phyloP scores from a whole-genome alignment of 1,140 invertebrate species.

The Anoplolepis gracilipes region DNA sequence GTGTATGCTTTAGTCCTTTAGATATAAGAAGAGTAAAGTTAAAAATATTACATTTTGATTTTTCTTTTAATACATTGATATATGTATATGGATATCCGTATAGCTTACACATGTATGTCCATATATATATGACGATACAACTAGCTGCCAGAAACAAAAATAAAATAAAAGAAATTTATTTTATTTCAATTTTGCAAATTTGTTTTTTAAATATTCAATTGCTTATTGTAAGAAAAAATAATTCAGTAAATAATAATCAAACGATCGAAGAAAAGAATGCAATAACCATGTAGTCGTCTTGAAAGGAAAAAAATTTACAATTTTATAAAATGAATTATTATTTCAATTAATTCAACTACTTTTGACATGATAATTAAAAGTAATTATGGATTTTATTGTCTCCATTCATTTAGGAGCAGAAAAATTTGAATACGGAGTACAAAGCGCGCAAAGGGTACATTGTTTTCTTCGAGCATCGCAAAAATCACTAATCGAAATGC shows the following conservation, averaged over 20 bases:
- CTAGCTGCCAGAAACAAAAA: too few species aligned
- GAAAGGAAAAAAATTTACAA: background rate
- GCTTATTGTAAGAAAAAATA: background rate
- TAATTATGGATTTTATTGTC: background rate
- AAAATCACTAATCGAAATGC: slow-evolving; percentile 29
- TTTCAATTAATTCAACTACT: background rate
- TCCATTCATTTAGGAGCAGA: background rate
- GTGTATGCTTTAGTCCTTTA: background rate
- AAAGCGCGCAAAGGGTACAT: too few species aligned
- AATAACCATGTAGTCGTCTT: background rate
- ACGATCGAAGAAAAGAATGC: background rate
- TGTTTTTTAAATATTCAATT: background rate
- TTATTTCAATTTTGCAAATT: background rate
- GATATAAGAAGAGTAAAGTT: too few species aligned
- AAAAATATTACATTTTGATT: too few species aligned
- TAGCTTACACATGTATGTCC: too few species aligned
- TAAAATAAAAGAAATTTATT: too few species aligned
- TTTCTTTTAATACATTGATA: too few species aligned
- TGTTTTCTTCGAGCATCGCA: background rate
- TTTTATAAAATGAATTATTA: background rate
- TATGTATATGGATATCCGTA: too few species aligned
- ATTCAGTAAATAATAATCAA: background rate
- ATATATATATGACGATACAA: too few species aligned
- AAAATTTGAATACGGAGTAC: background rate
- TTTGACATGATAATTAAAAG: background rate